Percentiles rank a stretch among this genome's conserved stretches.
Conservation (phyloP, 2,888 invertebrate genomes). For the Penaeus monodon region DNA sequence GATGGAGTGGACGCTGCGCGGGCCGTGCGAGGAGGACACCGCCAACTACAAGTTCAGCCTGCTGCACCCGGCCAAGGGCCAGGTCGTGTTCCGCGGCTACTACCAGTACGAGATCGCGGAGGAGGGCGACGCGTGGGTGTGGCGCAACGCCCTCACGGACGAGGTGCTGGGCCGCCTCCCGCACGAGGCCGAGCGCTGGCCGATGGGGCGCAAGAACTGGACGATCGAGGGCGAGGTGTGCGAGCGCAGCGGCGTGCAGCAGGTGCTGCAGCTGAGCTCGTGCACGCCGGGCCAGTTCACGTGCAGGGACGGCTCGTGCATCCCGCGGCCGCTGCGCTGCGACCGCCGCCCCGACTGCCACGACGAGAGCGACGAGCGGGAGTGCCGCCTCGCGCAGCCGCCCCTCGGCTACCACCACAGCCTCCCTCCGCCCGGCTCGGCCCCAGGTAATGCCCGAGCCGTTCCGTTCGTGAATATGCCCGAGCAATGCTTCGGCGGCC, state of each 20-base stretch:
- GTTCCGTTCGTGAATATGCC: too few relatives aligned
- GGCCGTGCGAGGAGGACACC: constrained; percentile 52
- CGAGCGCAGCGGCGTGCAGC: constrained; percentile 27
- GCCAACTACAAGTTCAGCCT: constrained; percentile 54
- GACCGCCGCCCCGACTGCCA: constrained; percentile 44
- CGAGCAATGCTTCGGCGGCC: too few relatives aligned
- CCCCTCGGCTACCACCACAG: constrained; percentile 49
- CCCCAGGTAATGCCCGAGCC: constrained; percentile 8
- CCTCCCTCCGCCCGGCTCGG: constrained; percentile 36
- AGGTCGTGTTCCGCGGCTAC: constrained; percentile 49
- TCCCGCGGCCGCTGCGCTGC: constrained; percentile 36
- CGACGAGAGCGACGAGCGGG: constrained; percentile 49
- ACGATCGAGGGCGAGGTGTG: constrained; percentile 45
- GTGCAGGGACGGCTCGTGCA: constrained; percentile 49
- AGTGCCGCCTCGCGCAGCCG: constrained; percentile 35
- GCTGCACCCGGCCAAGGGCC: constrained; percentile 25
- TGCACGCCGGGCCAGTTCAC: constrained; percentile 31
- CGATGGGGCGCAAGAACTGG: constrained; percentile 48
- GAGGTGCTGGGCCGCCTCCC: constrained; percentile 20
- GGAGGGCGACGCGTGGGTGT: constrained; percentile 29
- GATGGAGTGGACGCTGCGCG: constrained; percentile 42
- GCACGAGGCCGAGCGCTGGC: constrained; percentile 34
- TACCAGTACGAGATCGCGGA: constrained; percentile 47
- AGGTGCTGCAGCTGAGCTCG: constrained; percentile 43
- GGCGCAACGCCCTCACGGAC: constrained; percentile 39